A percentile compares a stretch with the other conserved stretches of the same genome.
These are phyloP conservation scores for Alouatta palliata DNA, from an alignment of 2,113 vertebrate species.

Conservation along the genomic window DNA sequence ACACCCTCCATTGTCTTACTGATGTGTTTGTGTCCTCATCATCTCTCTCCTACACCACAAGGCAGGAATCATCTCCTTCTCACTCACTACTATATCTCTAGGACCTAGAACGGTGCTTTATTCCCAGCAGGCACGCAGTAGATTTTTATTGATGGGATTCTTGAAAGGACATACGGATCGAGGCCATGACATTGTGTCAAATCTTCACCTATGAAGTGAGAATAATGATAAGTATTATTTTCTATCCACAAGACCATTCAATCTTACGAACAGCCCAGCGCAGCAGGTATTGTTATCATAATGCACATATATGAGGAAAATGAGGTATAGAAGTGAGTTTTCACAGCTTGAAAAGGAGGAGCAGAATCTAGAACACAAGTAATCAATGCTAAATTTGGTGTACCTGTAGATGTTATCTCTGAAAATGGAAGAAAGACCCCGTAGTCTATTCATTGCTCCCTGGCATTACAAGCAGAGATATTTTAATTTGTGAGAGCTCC, in stretches of 20 bases:
- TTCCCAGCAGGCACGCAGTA: background rate
- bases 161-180: background rate
- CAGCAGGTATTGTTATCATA: background rate
- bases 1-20: rapidly evolving
- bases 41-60: background rate
- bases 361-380: background rate
- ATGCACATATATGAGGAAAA: background rate
- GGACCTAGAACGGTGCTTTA: background rate
- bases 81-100: too few species aligned
- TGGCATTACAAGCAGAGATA: background rate
- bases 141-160: background rate
- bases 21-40: rapidly evolving
- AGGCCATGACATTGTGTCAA: background rate
- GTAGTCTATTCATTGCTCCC: too few species aligned
- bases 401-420: background rate
- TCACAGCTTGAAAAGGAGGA: background rate
- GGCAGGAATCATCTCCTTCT: background rate
- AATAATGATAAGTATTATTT: background rate
- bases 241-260: background rate
- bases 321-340: background rate
- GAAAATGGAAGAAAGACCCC: background rate
- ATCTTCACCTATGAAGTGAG: background rate
- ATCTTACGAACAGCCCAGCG: background rate
- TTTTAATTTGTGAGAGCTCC: background rate
- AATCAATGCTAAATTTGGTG: background rate